Evolutionary conservation across 1,140 invertebrate species (phyloP).

Genomic region (Hylaeus volcanicus): DNA sequence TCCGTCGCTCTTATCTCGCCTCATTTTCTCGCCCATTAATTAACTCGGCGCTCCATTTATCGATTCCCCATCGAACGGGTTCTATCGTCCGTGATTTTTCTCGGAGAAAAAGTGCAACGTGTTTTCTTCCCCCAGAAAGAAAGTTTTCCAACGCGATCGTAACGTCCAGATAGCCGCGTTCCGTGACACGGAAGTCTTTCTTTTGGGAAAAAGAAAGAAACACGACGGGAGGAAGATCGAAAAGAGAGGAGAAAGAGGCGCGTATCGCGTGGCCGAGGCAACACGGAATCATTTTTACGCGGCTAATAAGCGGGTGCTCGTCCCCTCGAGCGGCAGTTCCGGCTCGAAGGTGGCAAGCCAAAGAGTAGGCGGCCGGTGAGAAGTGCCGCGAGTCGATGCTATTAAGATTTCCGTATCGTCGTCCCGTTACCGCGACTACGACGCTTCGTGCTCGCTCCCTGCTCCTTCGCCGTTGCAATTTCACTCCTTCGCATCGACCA

Average conservation of each 20-base stretch:
- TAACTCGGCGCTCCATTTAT: neutral
- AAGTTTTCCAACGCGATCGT: neutral
- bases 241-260: constrained; percentile 5
- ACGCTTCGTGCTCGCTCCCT: neutral
- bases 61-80: too few relatives aligned
- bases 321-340: constrained; percentile 57
- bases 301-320: constrained; percentile 54
- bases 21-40: neutral
- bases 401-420: constrained; percentile 66
- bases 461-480: neutral
- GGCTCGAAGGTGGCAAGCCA: constrained; percentile 57
- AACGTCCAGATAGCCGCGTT: neutral
- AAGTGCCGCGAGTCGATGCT: constrained; percentile 48
- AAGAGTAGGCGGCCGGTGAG: constrained; percentile 29
- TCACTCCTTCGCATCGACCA: neutral
- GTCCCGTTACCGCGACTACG: constrained; percentile 45
- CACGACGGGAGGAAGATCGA: neutral
- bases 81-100: neutral
- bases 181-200: neutral
- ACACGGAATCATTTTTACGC: constrained; percentile 57
- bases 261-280: constrained; percentile 49
- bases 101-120: neutral
- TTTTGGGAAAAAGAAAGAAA: constrained; percentile 7
- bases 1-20: too few relatives aligned
- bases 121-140: neutral